Conservation (phyloP, 2,113 vertebrate species). For the Lethenteron reissneri region DNA sequence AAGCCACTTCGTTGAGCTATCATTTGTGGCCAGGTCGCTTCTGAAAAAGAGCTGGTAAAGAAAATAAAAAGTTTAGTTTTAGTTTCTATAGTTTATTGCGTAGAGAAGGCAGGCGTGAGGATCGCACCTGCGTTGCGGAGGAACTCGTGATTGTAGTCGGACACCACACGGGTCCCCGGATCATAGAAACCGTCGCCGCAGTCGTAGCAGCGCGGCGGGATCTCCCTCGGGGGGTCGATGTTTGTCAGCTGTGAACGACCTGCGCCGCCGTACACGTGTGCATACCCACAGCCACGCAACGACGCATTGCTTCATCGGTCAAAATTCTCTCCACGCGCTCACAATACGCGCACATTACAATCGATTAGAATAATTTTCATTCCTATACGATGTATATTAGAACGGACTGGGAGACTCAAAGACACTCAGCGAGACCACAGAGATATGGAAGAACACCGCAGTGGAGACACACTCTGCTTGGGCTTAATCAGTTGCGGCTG, state of each 20-base stretch:
- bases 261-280: conserved; percentile 15
- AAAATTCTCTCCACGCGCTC: not conserved
- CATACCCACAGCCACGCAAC: conserved; percentile 5
- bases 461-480: too few species aligned
- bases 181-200: conserved; percentile 79
- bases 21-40: too few species aligned
- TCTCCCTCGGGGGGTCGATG: conserved; percentile 31
- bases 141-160: conserved; percentile 33
- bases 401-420: not conserved
- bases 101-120: conserved; percentile 11
- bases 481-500: too few species aligned
- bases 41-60: too few species aligned
- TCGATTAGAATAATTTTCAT: not conserved
- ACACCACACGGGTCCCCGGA: conserved; percentile 34
- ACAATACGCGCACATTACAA: not conserved
- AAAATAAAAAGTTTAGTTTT: too few species aligned
- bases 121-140: conserved; percentile 55
- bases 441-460: too few species aligned
- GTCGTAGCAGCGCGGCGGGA: conserved; percentile 57
- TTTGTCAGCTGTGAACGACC: conserved; percentile 55
- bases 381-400: not conserved
- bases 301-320: not conserved
- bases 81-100: conserved; percentile 11
- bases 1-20: too few species aligned
- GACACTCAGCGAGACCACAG: too few species aligned